Conservation (phyloP, 1,140 invertebrate genomes). For the Heliconius melpomene region DNA sequence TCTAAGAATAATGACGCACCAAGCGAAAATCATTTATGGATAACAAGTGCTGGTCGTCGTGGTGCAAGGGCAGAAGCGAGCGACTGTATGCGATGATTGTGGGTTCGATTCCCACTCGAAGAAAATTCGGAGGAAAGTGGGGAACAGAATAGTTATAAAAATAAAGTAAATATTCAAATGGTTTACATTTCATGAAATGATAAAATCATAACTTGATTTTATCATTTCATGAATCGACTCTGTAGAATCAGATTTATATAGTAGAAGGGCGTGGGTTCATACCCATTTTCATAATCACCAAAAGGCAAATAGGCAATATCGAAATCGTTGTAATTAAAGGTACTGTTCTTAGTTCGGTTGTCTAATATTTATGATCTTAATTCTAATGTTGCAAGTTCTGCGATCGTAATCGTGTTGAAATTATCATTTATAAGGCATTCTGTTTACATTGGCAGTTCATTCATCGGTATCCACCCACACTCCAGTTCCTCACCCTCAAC, state of each 20-base stretch:
- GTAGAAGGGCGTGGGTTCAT: background rate
- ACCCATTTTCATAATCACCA: background rate
- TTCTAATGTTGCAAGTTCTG: conserved; percentile 34
- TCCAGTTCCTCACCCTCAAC: conserved; percentile 32
- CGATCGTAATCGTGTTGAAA: conserved; percentile 46
- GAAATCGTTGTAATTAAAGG: background rate
- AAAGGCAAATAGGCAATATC: background rate
- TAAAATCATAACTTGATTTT: too few species aligned
- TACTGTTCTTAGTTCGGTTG: background rate
- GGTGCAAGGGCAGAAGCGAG: too few species aligned
- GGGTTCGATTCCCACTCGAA: too few species aligned
- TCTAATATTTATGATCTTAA: conserved; percentile 3
- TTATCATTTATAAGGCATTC: conserved; percentile 33
- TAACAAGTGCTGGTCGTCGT: too few species aligned
- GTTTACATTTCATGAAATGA: too few species aligned
- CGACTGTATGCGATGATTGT: too few species aligned
- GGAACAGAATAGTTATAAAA: too few species aligned
- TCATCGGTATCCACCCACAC: conserved; percentile 48
- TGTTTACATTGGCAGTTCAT: conserved; percentile 41
- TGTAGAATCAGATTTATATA: background rate
- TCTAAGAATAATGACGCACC: conserved; percentile 7
- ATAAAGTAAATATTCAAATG: background rate
- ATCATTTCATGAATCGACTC: background rate
- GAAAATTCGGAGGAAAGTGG: too few species aligned
- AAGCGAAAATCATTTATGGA: background rate